Base-by-base conservation (phyloP, 2,113 vertebrate species). In the Taxidea taxus region DNA sequence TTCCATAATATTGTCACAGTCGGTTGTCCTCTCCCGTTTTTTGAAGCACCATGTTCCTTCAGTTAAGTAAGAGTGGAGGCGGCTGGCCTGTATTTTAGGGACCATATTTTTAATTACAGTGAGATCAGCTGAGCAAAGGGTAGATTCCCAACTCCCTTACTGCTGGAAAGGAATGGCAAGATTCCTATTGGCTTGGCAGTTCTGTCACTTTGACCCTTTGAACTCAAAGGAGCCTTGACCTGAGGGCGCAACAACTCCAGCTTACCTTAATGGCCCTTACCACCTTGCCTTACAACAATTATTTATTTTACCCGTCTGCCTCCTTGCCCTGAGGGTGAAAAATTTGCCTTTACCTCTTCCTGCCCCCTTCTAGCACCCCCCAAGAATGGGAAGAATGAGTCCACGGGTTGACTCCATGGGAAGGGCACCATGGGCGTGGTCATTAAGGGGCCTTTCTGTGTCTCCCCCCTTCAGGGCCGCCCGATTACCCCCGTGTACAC, bases 401-500 rank as follows among this genome's bases (percentile, higher is more conserved):
- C 75, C 87, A 23, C 0, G 11, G 84, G 20, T 15, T 31, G 56
- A 2, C 20, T 12, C 11, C n/a, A 2, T 12, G 11, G 27, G 3
- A 29, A 16, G 3, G 15, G 20, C 20, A 8, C 7, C 7, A 14
- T 2, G 1, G 7, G 6, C 0, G 0, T 1, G 2, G 20, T 97
- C 25, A 72, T 4, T 85, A 87, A 90, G 58, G 23, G 4, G 44
- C 42, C 42, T 83, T 62, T 62, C 20, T 81, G 37, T 92, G 77
- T 88, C 60, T 68, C 39, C 37, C 37, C 49, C 58, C 1, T 10
- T 10, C 98, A 99, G 99, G 99, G 99, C 37, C 99, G 99, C 90
- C 99, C 99, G 13, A 99, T 99, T 97, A 99, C 99, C 6, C 99
- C 99, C 0, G 99, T 99, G 39, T 99, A 99, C 88, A 99, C 99